These are phyloP conservation scores for Rhinolophus ferrumequinum DNA, from an alignment of 2,113 vertebrate species.

Conservation along the genomic window DNA sequence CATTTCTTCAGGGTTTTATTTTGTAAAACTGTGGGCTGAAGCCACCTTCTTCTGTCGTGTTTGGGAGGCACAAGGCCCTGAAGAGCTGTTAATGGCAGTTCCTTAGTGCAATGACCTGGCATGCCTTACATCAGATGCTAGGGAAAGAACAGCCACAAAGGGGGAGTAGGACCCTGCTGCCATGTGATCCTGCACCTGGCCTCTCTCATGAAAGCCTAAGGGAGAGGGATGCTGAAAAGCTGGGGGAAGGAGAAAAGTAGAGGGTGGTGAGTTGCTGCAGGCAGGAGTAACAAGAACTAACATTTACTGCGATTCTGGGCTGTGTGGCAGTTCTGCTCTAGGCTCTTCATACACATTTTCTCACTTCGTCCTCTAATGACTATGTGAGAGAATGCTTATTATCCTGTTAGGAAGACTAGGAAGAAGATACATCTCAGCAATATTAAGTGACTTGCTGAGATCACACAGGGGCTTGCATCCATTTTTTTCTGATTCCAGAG, in stretches of 20 bases:
- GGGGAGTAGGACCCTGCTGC: background rate
- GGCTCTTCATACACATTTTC: background rate
- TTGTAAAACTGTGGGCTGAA: background rate
- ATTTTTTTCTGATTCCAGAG: background rate
- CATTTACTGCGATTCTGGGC: background rate
- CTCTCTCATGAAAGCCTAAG: background rate
- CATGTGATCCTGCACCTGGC: background rate
- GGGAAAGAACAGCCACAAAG: background rate
- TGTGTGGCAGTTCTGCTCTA: background rate
- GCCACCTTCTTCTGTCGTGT: background rate
- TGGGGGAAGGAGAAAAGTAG: background rate
- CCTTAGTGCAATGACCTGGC: background rate
- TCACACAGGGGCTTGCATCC: background rate
- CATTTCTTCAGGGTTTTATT: conserved; percentile 14
- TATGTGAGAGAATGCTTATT: background rate
- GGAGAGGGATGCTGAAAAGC: background rate
- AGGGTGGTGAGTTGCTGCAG: background rate
- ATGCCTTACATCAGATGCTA: background rate
- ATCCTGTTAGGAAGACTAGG: background rate
- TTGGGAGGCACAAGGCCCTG: background rate
- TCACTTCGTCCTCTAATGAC: background rate
- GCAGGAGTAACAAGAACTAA: background rate
- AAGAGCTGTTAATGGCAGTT: background rate
- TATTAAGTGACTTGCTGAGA: background rate
- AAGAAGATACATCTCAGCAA: background rate